Conservation (phyloP, 2,888 invertebrate genomes). For the Sminthurides aquaticus region DNA sequence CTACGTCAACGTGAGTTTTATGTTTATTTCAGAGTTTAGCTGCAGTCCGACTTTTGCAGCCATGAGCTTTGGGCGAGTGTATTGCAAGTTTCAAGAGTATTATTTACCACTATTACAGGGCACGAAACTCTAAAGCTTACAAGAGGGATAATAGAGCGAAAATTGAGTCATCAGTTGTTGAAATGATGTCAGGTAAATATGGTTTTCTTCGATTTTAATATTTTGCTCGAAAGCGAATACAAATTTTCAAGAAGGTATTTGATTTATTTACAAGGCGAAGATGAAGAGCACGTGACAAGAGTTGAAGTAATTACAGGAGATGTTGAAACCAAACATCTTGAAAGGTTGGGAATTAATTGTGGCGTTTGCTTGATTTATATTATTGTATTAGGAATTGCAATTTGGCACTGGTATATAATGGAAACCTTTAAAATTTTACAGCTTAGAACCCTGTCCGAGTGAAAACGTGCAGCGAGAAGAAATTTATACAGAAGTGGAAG, state of each 20-base stretch:
- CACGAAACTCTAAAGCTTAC: not conserved
- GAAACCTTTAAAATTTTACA: not conserved
- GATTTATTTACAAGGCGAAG: not conserved
- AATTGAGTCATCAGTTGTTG: no score
- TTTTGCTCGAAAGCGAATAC: no score
- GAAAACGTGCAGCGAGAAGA: constrained; percentile 4
- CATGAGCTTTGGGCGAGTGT: not conserved
- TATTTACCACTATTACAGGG: not conserved
- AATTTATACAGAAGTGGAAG: not conserved
- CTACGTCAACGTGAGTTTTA: not conserved
- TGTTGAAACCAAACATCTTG: no score
- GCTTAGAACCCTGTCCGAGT: constrained; percentile 1
- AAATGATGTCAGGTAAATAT: no score
- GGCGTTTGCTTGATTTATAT: no score
- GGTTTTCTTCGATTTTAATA: no score
- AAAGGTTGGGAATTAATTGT: no score
- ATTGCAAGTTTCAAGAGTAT: not conserved
- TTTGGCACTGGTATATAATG: no score
- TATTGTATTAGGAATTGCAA: no score
- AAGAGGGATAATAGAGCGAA: no score
- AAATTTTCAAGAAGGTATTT: not conserved
- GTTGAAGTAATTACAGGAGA: not conserved
- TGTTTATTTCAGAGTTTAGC: not conserved
- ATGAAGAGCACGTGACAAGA: not conserved
- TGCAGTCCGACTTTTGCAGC: not conserved